phyloP scores from a whole-genome alignment of 2,888 invertebrate species.

The Scotopteryx bipunctaria region DNA sequence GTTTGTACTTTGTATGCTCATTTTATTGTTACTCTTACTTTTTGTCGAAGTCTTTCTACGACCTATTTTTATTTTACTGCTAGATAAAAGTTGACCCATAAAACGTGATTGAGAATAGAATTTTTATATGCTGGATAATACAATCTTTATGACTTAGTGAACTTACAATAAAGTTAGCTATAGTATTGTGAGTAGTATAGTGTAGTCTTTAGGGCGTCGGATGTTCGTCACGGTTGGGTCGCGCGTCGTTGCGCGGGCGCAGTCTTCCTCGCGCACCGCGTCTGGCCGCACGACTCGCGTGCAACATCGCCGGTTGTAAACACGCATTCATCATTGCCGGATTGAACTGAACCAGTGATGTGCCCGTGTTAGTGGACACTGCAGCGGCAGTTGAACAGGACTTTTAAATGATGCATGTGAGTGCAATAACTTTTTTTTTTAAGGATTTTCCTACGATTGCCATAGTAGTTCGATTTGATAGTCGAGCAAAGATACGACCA shows the following conservation, averaged over 20 bases:
- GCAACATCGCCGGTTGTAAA: constrained; percentile 46
- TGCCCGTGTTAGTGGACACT: constrained; percentile 66
- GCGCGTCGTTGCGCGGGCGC: constrained; percentile 25
- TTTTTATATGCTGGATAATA: constrained; percentile 22
- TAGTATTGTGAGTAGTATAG: constrained; percentile 2
- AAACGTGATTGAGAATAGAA: constrained; percentile 30
- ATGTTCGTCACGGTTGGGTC: constrained; percentile 9
- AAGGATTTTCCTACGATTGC: neutral
- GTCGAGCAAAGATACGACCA: no score
- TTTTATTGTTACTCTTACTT: constrained; percentile 52
- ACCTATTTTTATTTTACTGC: constrained; percentile 41
- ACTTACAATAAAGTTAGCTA: neutral
- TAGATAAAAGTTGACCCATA: constrained; percentile 38
- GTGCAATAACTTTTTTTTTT: constrained; percentile 41
- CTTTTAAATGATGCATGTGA: constrained; percentile 75
- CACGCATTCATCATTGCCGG: constrained; percentile 53
- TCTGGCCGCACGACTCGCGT: constrained; percentile 33
- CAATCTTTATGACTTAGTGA: constrained; percentile 9
- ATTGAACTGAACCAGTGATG: constrained; percentile 60
- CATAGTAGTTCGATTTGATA: no score
- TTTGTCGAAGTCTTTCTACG: constrained; percentile 42
- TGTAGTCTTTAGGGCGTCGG: constrained; percentile 22
- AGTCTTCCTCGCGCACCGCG: constrained; percentile 39
- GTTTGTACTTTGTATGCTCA: constrained; percentile 35
- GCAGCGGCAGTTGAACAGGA: constrained; percentile 47